Conservation (phyloP, 2,797 vertebrate genomes). For the Pseudomugil tenellus region DNA sequence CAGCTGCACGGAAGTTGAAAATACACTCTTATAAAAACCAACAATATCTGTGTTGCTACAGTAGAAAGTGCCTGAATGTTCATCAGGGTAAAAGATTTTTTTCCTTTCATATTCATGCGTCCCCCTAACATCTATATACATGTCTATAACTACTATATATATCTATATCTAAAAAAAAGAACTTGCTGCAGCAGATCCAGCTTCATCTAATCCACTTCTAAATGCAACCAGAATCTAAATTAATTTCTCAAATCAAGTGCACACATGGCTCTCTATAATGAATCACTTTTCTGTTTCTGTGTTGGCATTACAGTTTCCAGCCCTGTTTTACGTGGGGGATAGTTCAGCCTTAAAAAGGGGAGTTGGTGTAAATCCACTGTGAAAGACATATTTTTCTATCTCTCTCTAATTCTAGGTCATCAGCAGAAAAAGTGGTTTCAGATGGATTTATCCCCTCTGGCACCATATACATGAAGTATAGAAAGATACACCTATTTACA, state of each 20-base stretch:
- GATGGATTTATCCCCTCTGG: constrained; percentile 28
- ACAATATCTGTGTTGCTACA: not conserved
- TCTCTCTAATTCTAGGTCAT: constrained; percentile 37
- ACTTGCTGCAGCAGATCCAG: not conserved
- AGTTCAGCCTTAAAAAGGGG: constrained; percentile 30
- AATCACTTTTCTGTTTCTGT: not conserved
- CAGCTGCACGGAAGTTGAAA: not conserved
- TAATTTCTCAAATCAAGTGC: constrained; percentile 4
- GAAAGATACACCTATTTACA: constrained; percentile 11
- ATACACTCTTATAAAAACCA: not conserved
- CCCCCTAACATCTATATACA: not conserved
- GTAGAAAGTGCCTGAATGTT: not conserved
- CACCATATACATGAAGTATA: constrained; percentile 15
- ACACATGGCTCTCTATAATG: not conserved
- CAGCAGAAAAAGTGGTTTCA: constrained; percentile 19
- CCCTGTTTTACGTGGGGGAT: constrained; percentile 41
- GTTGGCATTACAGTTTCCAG: constrained; percentile 16
- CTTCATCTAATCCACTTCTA: constrained; percentile 1
- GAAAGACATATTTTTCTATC: constrained; percentile 29
- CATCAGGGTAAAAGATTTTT: not conserved
- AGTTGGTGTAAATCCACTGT: constrained; percentile 10
- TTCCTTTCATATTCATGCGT: not conserved
- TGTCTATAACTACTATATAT: constrained; percentile 1
- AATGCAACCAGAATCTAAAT: not conserved
- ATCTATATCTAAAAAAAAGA: constrained; percentile 9